These are phyloP conservation scores for Leucania comma DNA, from an alignment of 2,888 invertebrate genomes.

Conservation along the genomic window DNA sequence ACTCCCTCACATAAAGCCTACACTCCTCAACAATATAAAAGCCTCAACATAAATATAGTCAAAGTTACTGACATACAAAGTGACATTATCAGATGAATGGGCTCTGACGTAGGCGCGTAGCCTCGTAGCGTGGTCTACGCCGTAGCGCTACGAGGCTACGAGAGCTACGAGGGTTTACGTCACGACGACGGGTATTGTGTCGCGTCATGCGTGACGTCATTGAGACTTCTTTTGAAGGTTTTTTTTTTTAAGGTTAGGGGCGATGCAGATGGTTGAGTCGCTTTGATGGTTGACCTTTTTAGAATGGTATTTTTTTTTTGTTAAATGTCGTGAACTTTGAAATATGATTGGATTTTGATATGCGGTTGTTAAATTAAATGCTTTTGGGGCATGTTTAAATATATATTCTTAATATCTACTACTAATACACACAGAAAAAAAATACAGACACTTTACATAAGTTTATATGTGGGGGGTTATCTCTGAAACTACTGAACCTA, in stretches of 20 bases:
- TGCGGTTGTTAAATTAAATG: not conserved
- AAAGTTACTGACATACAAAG: constrained; percentile 51
- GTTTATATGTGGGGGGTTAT: no score
- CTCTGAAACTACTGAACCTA: no score
- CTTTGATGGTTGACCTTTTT: constrained; percentile 39
- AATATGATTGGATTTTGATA: constrained; percentile 8
- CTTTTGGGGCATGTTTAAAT: not conserved
- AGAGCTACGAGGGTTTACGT: constrained; percentile 53
- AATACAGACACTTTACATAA: no score
- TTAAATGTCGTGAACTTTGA: constrained; percentile 34
- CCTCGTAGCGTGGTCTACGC: constrained; percentile 61
- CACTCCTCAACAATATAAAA: constrained; percentile 18
- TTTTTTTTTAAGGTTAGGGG: constrained; percentile 17
- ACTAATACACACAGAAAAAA: no score
- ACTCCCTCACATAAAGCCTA: constrained; percentile 6
- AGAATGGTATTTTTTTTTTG: not conserved
- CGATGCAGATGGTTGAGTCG: constrained; percentile 28
- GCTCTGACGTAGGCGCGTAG: constrained; percentile 65
- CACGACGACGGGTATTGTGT: constrained; percentile 36
- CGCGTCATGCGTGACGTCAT: constrained; percentile 34
- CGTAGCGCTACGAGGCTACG: constrained; percentile 65
- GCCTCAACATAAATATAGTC: constrained; percentile 38
- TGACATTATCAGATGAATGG: constrained; percentile 66
- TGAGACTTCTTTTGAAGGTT: not conserved
- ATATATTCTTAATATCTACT: no score